A percentile compares a stretch with the other conserved stretches of the same genome.
phyloP scores from a whole-genome alignment of 2,113 vertebrate genomes.

The Esox niger region DNA sequence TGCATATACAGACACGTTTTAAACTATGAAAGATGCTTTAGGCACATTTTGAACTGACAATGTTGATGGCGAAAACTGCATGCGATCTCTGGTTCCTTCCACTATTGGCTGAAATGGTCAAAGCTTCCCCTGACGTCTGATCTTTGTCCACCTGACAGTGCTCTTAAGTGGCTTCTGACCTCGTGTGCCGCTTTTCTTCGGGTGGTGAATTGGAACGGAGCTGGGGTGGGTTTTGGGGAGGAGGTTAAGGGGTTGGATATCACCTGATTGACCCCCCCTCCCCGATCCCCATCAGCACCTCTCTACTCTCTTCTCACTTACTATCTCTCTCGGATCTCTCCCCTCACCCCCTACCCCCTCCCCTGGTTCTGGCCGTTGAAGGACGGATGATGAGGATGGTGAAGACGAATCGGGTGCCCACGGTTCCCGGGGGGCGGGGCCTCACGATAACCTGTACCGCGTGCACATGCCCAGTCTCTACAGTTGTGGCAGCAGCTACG shows the following conservation, averaged over 20 bases:
- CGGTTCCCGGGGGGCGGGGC: constrained; percentile 76
- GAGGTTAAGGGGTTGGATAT: no score
- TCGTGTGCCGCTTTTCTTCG: neutral
- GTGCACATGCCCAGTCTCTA: constrained; percentile 99
- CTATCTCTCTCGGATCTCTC: constrained; percentile 65
- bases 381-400: constrained; percentile 89
- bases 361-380: constrained; percentile 51
- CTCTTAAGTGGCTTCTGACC: neutral
- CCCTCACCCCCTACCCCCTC: constrained; percentile 36
- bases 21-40: no score
- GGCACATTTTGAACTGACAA: neutral
- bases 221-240: neutral
- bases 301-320: constrained; percentile 68
- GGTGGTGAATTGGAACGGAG: no score
- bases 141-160: no score
- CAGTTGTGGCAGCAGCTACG: constrained; percentile 98
- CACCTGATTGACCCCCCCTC: no score
- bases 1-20: no score
- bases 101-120: neutral
- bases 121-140: neutral
- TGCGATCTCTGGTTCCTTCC: neutral
- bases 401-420: constrained; percentile 88
- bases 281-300: constrained; percentile 12
- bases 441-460: constrained; percentile 96
- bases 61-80: neutral